Percentiles rank a stretch among this genome's conserved stretches.
Conservation (phyloP, 2,888 invertebrate species). For the Octonoba sinensis region DNA sequence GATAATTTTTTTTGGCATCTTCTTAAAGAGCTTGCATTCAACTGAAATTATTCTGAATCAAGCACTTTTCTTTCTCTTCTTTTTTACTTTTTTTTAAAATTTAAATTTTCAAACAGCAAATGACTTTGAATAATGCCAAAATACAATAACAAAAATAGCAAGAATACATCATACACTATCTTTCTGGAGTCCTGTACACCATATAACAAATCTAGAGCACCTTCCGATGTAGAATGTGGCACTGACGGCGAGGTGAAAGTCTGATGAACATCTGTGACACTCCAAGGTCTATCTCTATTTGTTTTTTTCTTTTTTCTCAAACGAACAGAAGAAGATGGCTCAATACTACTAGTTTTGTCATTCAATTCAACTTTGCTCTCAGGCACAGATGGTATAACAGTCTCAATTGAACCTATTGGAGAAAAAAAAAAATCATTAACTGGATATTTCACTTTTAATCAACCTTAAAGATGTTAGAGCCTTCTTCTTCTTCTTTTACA, state of each 20-base stretch:
- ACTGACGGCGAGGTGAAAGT: conserved; percentile 72
- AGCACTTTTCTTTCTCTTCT: no score
- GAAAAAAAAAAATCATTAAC: no score
- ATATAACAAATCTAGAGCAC: conserved; percentile 82
- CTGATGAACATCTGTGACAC: conserved; percentile 84
- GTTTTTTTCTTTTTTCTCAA: conserved; percentile 66
- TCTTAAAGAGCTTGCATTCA: no score
- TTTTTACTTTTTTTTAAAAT: no score
- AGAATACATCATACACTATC: background rate
- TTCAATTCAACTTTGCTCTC: conserved; percentile 25
- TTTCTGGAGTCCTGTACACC: conserved; percentile 21
- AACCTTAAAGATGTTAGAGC: no score
- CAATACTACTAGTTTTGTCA: conserved; percentile 1
- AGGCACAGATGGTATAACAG: conserved; percentile 59
- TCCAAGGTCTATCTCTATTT: conserved; percentile 80
- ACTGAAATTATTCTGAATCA: no score
- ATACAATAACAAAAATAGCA: background rate
- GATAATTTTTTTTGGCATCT: no score
- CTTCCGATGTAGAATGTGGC: conserved; percentile 87
- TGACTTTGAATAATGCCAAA: no score
- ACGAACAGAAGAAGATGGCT: conserved; percentile 54
- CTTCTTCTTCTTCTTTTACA: no score
- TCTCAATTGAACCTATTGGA: conserved; percentile 62
- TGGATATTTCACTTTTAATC: no score
- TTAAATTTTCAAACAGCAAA: no score